phyloP scores from a whole-genome alignment of 1,140 invertebrate species.

The Eulimnadia texana region DNA sequence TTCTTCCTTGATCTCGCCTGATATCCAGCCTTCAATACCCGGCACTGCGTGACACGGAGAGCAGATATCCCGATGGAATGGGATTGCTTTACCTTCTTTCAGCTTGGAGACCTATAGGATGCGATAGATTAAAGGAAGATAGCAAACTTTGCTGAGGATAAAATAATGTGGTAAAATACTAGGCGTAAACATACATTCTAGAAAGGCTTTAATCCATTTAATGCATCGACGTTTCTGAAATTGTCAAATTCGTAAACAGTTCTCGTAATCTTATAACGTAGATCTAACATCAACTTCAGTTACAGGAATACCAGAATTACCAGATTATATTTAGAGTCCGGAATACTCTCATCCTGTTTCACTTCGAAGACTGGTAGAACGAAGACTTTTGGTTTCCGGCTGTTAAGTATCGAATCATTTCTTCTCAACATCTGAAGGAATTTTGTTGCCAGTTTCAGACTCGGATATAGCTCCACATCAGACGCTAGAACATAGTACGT shows the following conservation, averaged over 20 bases:
- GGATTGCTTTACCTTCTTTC: conserved; percentile 60
- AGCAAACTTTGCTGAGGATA: too few species aligned
- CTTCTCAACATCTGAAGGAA: conserved; percentile 68
- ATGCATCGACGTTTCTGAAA: too few species aligned
- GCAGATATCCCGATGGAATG: conserved; percentile 81
- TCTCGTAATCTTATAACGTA: too few species aligned
- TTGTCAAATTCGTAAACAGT: too few species aligned
- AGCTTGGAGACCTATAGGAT: conserved; percentile 61
- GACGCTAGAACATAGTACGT: conserved; percentile 73
- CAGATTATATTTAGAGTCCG: conserved; percentile 55
- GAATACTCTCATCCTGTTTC: conserved; percentile 43
- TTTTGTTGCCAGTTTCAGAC: conserved; percentile 51
- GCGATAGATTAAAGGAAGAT: too few species aligned
- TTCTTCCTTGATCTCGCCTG: conserved; percentile 43
- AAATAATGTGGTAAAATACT: too few species aligned
- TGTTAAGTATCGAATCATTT: conserved; percentile 44
- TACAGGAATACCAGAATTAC: too few species aligned
- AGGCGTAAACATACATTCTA: too few species aligned
- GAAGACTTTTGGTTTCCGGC: conserved; percentile 52
- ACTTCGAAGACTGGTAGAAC: conserved; percentile 71
- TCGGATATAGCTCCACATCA: conserved; percentile 80
- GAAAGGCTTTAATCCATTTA: too few species aligned
- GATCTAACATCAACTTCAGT: too few species aligned
- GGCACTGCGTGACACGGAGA: conserved; percentile 76
- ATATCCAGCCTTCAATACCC: conserved; percentile 63